Base-by-base conservation (phyloP, 2,113 vertebrate species). In the Scalopus aquaticus region DNA sequence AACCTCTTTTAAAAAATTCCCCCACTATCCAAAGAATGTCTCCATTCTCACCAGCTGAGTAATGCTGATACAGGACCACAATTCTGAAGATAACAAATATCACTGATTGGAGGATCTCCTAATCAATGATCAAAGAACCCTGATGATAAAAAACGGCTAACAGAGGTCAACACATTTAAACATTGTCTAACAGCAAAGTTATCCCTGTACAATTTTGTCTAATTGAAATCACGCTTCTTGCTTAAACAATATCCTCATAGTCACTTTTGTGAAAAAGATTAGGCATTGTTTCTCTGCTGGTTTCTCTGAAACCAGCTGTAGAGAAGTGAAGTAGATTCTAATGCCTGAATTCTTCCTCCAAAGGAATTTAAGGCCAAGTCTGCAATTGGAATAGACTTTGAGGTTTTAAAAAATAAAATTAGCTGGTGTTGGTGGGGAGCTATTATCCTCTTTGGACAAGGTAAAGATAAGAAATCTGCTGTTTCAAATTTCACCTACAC, bases 211-310 rank as follows among this genome's bases (percentile, higher is more conserved):
- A 74, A 24, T 92, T 54, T 56, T 56, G 70, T 80, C 79, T 95
- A 95, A 95, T 84, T 30, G 49, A 93, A 97, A 88, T 88, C 54
- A 56, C 84, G 90, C 58, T 83, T 96, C 79, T 87, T 81, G 7
- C 78, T 90, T 89, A 93, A 91, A 97, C 83, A 97, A 93, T 78
- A 94, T 74, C 84, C 87, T 88, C 83, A 90, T 1, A 95, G 83
- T 96, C 60, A 74, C 64, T 95, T 96, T 84, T 81, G 91, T 95
- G 73, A 79, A 28, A 95, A 94, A 79, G 88, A 96, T 96, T 84
- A 93, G 60, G 69, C 73, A 84, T 32, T 96, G 93, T 96, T 94
- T 96, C 91, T 92, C 76, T 92, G 89, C 65, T 44, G n/a, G 74
- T 91, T 51, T 62, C 80, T 94, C 79, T 84, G 94, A 93, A 95